Conservation (phyloP, 2,888 invertebrate genomes). For the Drosophila flavopinicola region DNA sequence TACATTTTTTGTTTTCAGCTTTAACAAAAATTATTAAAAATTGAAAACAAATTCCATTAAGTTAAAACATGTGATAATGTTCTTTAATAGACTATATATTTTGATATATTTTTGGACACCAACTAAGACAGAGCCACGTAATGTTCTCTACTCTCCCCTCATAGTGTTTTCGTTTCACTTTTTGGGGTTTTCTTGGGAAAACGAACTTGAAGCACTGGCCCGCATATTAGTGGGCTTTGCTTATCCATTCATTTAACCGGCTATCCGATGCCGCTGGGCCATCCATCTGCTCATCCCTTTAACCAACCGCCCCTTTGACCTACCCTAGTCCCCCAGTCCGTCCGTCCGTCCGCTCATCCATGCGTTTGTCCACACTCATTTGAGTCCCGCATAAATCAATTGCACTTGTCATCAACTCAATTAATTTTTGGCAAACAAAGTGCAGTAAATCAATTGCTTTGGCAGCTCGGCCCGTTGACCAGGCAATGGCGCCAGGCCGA, state of each 20-base stretch:
- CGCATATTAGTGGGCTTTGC: conserved; percentile 28
- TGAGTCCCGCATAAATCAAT: conserved; percentile 84
- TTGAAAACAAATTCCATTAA: no score
- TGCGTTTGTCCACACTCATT: conserved; percentile 80
- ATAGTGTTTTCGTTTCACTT: not conserved
- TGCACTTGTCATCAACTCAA: conserved; percentile 85
- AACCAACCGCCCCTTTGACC: conserved; percentile 8
- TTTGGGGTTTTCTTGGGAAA: not conserved
- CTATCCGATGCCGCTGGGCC: conserved; percentile 13
- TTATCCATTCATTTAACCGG: conserved; percentile 27
- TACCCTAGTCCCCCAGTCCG: conserved; percentile 12
- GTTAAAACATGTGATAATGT: no score
- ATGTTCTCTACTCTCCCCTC: not conserved
- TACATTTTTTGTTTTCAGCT: no score
- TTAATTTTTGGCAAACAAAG: conserved; percentile 85
- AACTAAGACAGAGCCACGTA: no score
- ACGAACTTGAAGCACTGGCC: conserved; percentile 9
- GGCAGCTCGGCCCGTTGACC: conserved; percentile 79
- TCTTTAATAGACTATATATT: no score
- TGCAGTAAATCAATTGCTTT: conserved; percentile 84
- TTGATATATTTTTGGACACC: no score
- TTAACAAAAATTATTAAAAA: no score
- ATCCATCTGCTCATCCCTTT: conserved; percentile 22
- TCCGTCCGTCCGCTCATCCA: conserved; percentile 33
- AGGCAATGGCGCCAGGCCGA: conserved; percentile 33